Percentiles rank a stretch among this genome's conserved stretches.
phyloP scores from a whole-genome alignment of 2,113 vertebrate species.

The Lophius piscatorius region DNA sequence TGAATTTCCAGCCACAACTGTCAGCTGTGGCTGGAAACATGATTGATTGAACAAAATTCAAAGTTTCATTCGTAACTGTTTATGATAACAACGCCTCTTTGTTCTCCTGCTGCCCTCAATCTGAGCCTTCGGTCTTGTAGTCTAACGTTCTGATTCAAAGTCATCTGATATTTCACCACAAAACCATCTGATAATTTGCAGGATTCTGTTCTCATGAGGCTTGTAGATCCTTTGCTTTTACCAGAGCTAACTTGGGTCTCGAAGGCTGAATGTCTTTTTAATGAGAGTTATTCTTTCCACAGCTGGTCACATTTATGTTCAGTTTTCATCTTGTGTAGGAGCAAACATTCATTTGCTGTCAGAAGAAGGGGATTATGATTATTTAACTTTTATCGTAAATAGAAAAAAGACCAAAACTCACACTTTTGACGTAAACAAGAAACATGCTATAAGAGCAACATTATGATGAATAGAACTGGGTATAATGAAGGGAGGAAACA shows the following conservation, averaged over 20 bases:
- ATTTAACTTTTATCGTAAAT: background rate
- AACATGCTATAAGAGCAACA: background rate
- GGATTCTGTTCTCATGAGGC: constrained; percentile 48
- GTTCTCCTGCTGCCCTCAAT: too few relatives aligned
- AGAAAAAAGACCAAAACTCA: background rate
- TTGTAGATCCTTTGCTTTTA: constrained; percentile 31
- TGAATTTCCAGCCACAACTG: too few relatives aligned
- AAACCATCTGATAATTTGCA: constrained; percentile 41
- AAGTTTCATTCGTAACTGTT: too few relatives aligned
- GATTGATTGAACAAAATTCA: too few relatives aligned
- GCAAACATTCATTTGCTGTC: background rate
- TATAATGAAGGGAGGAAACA: background rate
- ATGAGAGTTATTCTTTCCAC: constrained; percentile 11
- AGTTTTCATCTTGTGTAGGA: too few relatives aligned
- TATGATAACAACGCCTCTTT: too few relatives aligned
- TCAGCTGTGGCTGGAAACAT: too few relatives aligned
- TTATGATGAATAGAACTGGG: background rate
- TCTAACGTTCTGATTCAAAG: constrained; percentile 15
- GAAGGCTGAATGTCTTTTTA: constrained; percentile 13
- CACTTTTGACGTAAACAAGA: background rate
- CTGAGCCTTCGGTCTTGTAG: background rate
- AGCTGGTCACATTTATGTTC: constrained; percentile 7
- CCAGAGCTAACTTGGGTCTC: constrained; percentile 26
- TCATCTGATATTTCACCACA: constrained; percentile 24
- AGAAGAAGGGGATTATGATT: background rate